phyloP scores from a whole-genome alignment of 2,888 invertebrate genomes.

The Caenorhabditis sp. region DNA sequence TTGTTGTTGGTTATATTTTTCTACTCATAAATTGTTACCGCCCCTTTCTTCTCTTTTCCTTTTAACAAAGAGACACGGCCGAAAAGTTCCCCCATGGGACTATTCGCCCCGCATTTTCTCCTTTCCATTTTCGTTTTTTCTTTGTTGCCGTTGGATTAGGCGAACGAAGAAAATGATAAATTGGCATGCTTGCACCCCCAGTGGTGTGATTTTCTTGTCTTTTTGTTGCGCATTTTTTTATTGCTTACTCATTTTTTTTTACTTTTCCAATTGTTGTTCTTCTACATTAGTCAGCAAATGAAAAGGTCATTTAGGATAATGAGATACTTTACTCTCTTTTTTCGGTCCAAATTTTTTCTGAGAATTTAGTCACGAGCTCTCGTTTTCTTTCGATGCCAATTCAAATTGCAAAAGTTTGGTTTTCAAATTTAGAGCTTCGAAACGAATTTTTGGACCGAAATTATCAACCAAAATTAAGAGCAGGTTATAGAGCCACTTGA shows the following conservation, averaged over 20 bases:
- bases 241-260: neutral
- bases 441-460: no score
- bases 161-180: conserved; percentile 1
- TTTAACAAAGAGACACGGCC: neutral
- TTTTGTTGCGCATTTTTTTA: neutral
- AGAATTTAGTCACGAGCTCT: neutral
- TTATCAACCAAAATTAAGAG: no score
- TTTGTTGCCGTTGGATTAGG: neutral
- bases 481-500: no score
- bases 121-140: neutral
- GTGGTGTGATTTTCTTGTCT: no score
- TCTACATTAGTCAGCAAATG: conserved; percentile 16
- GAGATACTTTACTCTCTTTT: conserved; percentile 9
- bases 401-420: no score
- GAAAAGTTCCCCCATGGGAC: neutral
- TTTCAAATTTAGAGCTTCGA: no score
- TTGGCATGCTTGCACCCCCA: neutral
- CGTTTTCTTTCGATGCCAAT: no score
- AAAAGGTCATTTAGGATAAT: neutral
- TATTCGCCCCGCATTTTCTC: neutral
- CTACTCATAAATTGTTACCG: neutral
- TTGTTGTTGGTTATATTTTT: neutral
- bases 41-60: neutral
- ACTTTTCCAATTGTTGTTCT: conserved; percentile 6
- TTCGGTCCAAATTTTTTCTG: conserved; percentile 19